phyloP scores from a whole-genome alignment of 2,113 vertebrate species.

The Ramphastos sulfuratus region DNA sequence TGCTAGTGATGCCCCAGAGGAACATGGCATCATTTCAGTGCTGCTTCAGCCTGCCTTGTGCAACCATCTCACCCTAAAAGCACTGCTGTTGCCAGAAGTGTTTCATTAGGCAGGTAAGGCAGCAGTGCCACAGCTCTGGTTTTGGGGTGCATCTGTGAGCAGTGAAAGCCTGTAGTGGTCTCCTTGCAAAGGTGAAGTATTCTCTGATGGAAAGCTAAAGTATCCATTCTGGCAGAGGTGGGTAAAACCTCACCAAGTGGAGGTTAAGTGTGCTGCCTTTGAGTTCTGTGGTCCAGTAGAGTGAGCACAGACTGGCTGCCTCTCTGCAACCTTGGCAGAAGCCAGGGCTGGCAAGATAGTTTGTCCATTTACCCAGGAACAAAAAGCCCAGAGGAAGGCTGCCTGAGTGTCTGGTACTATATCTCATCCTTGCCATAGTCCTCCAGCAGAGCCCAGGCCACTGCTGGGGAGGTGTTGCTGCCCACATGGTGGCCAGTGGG shows the following conservation, averaged over 20 bases:
- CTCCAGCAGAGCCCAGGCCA: not conserved
- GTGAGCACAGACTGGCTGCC: not conserved
- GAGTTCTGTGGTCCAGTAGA: accelerated
- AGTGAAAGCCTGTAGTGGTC: not conserved
- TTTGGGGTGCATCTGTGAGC: not conserved
- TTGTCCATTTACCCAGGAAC: too few relatives aligned
- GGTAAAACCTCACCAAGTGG: too few relatives aligned
- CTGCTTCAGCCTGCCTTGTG: not conserved
- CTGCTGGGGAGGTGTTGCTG: not conserved
- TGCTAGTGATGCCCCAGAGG: accelerated
- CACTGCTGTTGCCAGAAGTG: not conserved
- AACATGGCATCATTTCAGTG: not conserved
- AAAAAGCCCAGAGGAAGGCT: not conserved
- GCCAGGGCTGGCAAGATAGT: not conserved
- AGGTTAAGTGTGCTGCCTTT: not conserved
- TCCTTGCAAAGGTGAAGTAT: not conserved
- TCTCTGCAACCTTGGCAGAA: not conserved
- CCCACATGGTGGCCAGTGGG: not conserved
- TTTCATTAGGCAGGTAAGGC: not conserved
- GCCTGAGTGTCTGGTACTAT: too few relatives aligned
- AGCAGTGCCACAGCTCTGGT: not conserved
- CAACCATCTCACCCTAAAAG: not conserved
- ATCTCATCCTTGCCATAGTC: not conserved
- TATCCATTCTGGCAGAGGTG: not conserved
- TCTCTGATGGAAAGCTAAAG: not conserved